These are phyloP conservation scores for Nothocercus nigrocapillus DNA, from an alignment of 2,113 vertebrate species.

Conservation along the genomic window DNA sequence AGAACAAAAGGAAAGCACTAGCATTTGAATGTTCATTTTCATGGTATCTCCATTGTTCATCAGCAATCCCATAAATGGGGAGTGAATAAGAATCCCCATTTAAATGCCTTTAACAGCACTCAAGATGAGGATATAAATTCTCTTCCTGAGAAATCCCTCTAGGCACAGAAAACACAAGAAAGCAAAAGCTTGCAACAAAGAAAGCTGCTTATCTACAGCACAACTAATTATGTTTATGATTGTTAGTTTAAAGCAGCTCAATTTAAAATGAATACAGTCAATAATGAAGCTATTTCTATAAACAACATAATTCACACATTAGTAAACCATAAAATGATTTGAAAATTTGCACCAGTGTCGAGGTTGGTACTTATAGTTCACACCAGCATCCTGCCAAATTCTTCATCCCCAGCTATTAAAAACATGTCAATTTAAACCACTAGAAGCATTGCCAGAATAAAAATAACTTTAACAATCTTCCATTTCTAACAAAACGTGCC, in stretches of 20 bases:
- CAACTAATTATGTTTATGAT: slow-evolving; percentile 15
- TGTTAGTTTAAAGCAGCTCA: neutral
- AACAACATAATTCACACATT: neutral
- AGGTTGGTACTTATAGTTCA: neutral
- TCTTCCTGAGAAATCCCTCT: neutral
- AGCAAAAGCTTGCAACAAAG: slow-evolving; percentile 9
- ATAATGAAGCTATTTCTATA: slow-evolving; percentile 5
- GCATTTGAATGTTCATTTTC: slow-evolving; percentile 1
- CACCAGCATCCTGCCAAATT: neutral
- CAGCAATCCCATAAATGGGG: neutral
- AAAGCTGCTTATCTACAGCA: slow-evolving; percentile 27
- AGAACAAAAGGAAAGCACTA: neutral
- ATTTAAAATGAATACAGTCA: neutral
- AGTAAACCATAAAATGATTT: neutral
- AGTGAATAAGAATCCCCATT: slow-evolving; percentile 17
- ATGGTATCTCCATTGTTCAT: neutral
- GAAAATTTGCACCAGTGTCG: neutral
- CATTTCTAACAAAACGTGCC: neutral
- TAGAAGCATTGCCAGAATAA: neutral
- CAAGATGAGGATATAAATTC: slow-evolving; percentile 24
- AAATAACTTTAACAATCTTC: neutral
- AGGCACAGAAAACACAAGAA: slow-evolving; percentile 20
- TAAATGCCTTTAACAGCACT: slow-evolving; percentile 47
- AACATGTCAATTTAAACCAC: neutral
- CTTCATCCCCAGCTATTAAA: neutral